These are phyloP conservation scores for Sylvietta virens DNA, from an alignment of 2,113 vertebrate species.

Conservation along the genomic window DNA sequence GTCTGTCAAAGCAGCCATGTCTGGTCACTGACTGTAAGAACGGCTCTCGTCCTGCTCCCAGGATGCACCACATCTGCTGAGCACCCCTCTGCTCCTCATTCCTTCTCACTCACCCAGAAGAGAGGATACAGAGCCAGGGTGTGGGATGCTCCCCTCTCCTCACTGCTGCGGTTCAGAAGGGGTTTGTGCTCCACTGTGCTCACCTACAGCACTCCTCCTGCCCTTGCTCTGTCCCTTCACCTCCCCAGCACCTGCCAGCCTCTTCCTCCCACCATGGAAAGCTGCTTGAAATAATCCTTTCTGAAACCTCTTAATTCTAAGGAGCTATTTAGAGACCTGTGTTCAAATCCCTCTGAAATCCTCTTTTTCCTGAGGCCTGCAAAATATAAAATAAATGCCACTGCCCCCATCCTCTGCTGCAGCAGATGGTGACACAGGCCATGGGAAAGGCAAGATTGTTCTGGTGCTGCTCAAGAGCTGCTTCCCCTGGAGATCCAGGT, in stretches of 20 bases:
- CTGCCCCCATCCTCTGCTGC: background rate
- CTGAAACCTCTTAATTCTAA: constrained; percentile 33
- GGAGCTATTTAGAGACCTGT: constrained; percentile 48
- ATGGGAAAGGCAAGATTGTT: background rate
- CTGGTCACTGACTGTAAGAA: accelerated
- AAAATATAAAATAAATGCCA: background rate
- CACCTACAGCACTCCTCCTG: background rate
- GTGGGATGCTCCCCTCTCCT: background rate
- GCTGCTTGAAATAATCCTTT: background rate
- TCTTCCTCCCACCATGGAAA: background rate
- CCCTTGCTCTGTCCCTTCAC: background rate
- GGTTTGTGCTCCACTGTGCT: background rate
- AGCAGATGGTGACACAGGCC: accelerated
- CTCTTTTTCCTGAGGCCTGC: constrained; percentile 5
- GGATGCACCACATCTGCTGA: accelerated
- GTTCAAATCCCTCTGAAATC: constrained; percentile 42
- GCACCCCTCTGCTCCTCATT: background rate
- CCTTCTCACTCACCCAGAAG: background rate
- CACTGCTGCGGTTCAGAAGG: background rate
- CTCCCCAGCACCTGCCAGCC: background rate
- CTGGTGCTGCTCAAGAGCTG: background rate
- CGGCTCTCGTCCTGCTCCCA: accelerated
- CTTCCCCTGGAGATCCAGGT: background rate
- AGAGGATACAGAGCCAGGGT: background rate
- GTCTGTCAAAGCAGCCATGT: background rate